These are phyloP conservation scores for Erythrocebus patas DNA, from an alignment of 2,113 vertebrate species.

Conservation along the genomic window DNA sequence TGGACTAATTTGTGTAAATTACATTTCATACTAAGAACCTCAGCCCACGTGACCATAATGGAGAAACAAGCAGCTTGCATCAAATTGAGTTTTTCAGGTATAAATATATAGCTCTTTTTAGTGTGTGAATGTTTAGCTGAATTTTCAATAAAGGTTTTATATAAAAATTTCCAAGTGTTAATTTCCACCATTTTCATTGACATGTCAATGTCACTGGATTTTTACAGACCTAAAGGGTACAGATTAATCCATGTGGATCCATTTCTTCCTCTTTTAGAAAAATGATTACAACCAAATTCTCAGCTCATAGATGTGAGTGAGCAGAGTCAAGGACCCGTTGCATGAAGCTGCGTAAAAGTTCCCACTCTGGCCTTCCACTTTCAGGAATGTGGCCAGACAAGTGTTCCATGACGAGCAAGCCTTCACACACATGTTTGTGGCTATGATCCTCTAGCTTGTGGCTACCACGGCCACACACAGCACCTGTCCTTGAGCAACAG, in stretches of 20 bases:
- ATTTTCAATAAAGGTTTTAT: constrained; percentile 55
- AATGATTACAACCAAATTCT: constrained; percentile 17
- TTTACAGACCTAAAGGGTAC: constrained; percentile 20
- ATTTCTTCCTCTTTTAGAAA: neutral
- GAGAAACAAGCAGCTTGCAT: constrained; percentile 71
- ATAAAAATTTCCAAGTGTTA: constrained; percentile 62
- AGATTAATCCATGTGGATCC: neutral
- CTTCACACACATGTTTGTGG: neutral
- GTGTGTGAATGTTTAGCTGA: constrained; percentile 48
- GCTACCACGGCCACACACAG: neutral
- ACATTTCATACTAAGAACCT: constrained; percentile 76
- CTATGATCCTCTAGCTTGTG: neutral
- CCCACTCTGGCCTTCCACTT: neutral
- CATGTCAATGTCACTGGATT: neutral
- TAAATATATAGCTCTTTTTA: constrained; percentile 56
- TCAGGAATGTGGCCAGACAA: neutral
- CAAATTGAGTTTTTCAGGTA: constrained; percentile 65
- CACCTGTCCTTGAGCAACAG: neutral
- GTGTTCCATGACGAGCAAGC: neutral
- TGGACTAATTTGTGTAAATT: constrained; percentile 78
- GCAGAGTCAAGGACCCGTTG: neutral
- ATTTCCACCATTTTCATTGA: constrained; percentile 54
- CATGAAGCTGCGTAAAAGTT: neutral
- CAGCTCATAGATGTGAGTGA: neutral
- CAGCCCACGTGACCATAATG: constrained; percentile 70